Base-by-base conservation (phyloP, 64 coral and sea anemone genomes). In the Porites australiensis region DNA sequence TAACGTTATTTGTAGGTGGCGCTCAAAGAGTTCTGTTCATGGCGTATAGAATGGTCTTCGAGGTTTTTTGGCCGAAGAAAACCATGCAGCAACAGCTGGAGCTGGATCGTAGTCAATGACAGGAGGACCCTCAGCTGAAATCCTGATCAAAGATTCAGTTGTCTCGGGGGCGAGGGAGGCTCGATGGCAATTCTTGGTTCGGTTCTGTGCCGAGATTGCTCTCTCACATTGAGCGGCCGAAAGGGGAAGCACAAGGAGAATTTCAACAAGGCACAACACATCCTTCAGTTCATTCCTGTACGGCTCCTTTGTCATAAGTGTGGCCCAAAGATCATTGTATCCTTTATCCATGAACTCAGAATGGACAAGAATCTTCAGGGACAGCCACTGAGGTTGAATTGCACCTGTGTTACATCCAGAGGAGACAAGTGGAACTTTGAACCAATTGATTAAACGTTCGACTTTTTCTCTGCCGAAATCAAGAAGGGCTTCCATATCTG, bases 181-280 rank as follows among this genome's bases (percentile, higher is more conserved):
- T 53, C 77, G 58, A 53, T 47, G 77, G 50, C 49, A 47, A 44
- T 70, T 90, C 59, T 89, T 89, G 49, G 77, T 89, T 58, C n/a
- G 54, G 73, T 89, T 89, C 22, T 89, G 87, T 58, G 87, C 87
- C 74, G 87, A 89, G 55, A 89, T 64, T 62, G 87, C 87, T 47
- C 87, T 58, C 59, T 75, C 55, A 47, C 53, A 89, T 77, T 78
- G 70, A 44, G 74, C 70, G 55, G 70, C 53, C 27, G 46, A 77
- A 23, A 79, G 55, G 20, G 55, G 57, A 80, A 90, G 75, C 54
- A 90, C 74, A 70, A 90, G 77, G 47, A 81, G 77, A 68, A 90
- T 79, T 79, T 90, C 58, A 69, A 90, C 57, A 64, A 80, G 46
- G 59, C 22, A 37, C 55, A 89, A 62, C 23, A 89, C 51, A 77